phyloP scores from a whole-genome alignment of 2,113 vertebrate genomes.

The Aviceda subcristata region DNA sequence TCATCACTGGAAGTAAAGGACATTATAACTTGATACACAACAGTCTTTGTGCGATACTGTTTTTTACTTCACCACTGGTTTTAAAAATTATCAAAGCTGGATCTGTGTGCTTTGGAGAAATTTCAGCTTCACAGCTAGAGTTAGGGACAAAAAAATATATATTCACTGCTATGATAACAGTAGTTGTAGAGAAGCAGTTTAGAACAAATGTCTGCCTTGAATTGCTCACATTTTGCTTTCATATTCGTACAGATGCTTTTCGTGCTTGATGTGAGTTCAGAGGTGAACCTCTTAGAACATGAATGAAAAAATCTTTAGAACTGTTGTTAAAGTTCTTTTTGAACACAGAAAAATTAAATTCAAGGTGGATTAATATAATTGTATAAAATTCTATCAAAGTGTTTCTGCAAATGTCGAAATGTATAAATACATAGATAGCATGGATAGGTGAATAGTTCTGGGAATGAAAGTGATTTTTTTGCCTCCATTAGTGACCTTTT shows the following conservation, averaged over 20 bases:
- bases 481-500: not conserved
- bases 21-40: not conserved
- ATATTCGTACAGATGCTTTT: not conserved
- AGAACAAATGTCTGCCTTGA: not conserved
- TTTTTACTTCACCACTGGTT: not conserved
- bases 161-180: not conserved
- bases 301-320: not conserved
- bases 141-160: not conserved
- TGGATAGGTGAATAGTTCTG: not conserved
- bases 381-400: not conserved
- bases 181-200: not conserved
- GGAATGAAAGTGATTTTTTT: not conserved
- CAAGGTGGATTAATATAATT: not conserved
- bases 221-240: not conserved
- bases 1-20: not conserved
- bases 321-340: not conserved
- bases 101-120: slow-evolving; percentile 34
- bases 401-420: not conserved
- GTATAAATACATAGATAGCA: not conserved
- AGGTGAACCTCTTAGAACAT: not conserved
- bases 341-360: not conserved
- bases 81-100: not conserved
- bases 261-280: not conserved
- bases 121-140: slow-evolving; percentile 23
- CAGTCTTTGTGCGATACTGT: not conserved